These are phyloP conservation scores for Carcharodon carcharias DNA, from an alignment of 2,797 vertebrate genomes.

Conservation along the genomic window DNA sequence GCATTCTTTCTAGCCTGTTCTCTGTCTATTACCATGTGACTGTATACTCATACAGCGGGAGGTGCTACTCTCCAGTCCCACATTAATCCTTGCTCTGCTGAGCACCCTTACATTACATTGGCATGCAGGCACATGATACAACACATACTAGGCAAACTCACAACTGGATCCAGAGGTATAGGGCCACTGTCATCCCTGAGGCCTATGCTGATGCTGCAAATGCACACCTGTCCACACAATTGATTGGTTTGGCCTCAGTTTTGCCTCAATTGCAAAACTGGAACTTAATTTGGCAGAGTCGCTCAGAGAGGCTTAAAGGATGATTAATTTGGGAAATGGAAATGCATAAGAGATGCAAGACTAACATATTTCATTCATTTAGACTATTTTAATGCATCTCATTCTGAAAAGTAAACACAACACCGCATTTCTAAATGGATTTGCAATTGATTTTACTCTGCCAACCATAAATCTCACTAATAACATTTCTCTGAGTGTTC, in stretches of 20 bases:
- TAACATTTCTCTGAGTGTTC: background rate
- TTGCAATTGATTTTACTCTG: background rate
- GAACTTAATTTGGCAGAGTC: background rate
- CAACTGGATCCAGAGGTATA: background rate
- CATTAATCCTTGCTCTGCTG: no score
- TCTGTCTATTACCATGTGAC: no score
- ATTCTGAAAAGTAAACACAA: background rate
- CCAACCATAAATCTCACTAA: background rate
- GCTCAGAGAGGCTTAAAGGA: background rate
- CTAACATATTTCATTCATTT: background rate
- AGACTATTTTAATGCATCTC: slow-evolving; percentile 22
- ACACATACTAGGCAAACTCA: background rate
- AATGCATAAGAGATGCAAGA: background rate
- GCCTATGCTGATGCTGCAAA: background rate
- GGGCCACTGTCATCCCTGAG: background rate
- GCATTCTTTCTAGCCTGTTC: no score
- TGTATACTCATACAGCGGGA: no score
- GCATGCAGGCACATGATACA: no score
- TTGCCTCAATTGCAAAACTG: background rate
- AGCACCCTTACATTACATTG: no score
- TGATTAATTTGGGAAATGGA: background rate
- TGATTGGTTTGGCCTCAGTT: background rate
- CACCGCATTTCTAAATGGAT: background rate
- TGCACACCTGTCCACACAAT: background rate
- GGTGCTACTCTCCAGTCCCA: no score